Evolutionary conservation across 2,113 vertebrate genomes (phyloP).

Genomic region (Motacilla tschutschensis): DNA sequence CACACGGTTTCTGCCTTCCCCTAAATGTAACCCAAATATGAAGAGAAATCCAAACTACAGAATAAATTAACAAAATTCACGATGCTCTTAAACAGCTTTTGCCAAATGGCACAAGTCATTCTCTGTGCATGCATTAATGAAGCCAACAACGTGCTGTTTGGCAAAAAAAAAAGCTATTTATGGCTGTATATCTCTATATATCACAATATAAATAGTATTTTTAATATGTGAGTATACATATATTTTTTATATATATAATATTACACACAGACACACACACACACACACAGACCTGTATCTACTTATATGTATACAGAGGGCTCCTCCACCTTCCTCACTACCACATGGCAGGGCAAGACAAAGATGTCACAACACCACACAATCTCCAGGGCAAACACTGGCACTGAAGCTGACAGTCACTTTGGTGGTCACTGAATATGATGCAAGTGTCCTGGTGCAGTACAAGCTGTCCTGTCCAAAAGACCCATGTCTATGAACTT

Average conservation of each 20-base stretch:
- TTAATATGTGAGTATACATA: not conserved
- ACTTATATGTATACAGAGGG: not conserved
- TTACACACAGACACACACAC: not conserved
- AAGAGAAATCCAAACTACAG: not conserved
- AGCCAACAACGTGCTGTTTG: not conserved
- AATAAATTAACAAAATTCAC: not conserved
- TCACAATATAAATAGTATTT: not conserved
- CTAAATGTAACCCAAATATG: not conserved
- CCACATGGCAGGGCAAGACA: not conserved
- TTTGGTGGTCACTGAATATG: not conserved
- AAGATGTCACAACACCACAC: not conserved
- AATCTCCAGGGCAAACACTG: not conserved
- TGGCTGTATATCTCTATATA: not conserved
- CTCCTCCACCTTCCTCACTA: not conserved
- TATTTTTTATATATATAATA: no score
- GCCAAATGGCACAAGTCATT: not conserved
- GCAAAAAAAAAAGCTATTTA: not conserved
- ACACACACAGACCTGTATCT: not conserved
- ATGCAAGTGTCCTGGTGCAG: not conserved
- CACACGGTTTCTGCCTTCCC: not conserved
- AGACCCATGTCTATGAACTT: rapidly evolving
- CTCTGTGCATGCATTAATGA: not conserved
- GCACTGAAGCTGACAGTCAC: not conserved
- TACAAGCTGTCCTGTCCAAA: not conserved
- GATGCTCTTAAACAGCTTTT: not conserved